phyloP scores from a whole-genome alignment of 2,797 vertebrate species.

The Rhynchonycteris naso region DNA sequence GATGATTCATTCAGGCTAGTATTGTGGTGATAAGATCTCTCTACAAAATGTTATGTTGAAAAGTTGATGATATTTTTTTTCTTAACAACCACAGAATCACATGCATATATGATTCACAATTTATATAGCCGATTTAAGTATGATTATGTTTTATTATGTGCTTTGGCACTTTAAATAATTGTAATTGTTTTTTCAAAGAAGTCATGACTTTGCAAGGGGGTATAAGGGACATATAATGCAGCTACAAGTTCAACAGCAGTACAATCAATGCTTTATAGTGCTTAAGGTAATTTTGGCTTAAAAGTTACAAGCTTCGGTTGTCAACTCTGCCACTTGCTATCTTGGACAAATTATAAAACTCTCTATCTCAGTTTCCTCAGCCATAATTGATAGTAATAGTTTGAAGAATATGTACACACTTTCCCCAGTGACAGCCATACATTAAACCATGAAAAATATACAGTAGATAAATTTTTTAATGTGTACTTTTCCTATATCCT shows the following conservation, averaged over 20 bases:
- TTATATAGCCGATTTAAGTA: background rate
- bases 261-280: background rate
- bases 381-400: background rate
- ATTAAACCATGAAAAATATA: background rate
- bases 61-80: background rate
- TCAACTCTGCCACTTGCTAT: background rate
- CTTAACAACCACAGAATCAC: background rate
- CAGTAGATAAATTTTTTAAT: background rate
- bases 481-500: background rate
- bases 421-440: background rate
- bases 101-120: background rate
- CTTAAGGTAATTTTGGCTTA: slow-evolving; percentile 10
- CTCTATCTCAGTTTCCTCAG: slow-evolving; percentile 20
- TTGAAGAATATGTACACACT: background rate
- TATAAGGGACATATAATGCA: background rate
- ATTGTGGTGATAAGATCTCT: background rate
- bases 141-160: background rate
- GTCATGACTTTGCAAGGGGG: background rate
- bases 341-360: slow-evolving; percentile 37
- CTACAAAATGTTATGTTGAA: background rate
- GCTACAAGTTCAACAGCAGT: background rate
- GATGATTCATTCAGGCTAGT: background rate
- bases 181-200: slow-evolving; percentile 34
- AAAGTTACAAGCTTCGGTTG: background rate
- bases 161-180: background rate